Percentiles rank a stretch among this genome's conserved stretches.
Evolutionary conservation across 2,113 vertebrate species (phyloP).

Genomic region (Heterocephalus glaber): DNA sequence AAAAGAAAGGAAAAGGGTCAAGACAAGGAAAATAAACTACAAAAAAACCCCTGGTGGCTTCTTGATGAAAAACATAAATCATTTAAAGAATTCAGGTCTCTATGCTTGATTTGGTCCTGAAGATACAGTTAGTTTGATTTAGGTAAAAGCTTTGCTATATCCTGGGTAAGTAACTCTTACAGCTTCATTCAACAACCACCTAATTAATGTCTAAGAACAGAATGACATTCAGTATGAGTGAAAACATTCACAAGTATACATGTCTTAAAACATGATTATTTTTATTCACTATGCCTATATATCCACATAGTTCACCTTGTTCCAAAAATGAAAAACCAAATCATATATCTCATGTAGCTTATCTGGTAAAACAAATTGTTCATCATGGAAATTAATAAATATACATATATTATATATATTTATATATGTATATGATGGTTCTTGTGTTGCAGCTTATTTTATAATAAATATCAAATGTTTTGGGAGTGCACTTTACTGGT

Average conservation of each 20-base stretch:
- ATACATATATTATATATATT: too few relatives aligned
- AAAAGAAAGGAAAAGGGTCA: background rate
- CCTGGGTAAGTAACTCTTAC: background rate
- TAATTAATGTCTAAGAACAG: background rate
- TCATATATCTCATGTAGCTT: background rate
- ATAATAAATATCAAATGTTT: background rate
- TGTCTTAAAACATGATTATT: background rate
- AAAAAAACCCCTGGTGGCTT: background rate
- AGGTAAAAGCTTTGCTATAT: background rate
- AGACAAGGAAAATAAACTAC: background rate
- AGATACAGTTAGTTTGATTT: background rate
- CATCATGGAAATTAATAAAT: background rate
- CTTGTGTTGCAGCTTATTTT: constrained; percentile 4
- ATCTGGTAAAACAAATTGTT: background rate
- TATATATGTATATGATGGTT: background rate
- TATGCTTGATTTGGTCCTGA: background rate
- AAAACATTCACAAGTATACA: background rate
- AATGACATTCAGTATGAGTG: background rate
- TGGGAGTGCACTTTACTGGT: background rate
- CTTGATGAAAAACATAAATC: background rate
- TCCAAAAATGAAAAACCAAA: background rate
- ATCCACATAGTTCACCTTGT: background rate
- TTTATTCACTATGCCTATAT: background rate
- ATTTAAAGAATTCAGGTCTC: constrained; percentile 38
- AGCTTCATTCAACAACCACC: background rate